Percentiles rank a stretch among this genome's conserved stretches.
These are phyloP conservation scores for Threskiornis aethiopicus DNA, from an alignment of 2,797 vertebrate species.

Conservation along the genomic window DNA sequence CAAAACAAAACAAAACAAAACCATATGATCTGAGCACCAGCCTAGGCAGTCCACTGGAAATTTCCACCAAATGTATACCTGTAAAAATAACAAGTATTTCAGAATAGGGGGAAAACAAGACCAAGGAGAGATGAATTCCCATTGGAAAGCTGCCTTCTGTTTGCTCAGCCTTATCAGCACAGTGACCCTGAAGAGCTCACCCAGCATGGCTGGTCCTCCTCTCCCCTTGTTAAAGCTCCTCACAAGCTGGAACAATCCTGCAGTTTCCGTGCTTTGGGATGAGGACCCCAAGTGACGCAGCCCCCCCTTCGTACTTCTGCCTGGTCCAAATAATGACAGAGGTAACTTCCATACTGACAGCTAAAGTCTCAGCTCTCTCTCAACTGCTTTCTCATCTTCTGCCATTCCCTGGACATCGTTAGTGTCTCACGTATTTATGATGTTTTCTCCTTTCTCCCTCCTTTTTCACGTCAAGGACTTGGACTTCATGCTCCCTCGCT, in stretches of 20 bases:
- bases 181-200: neutral
- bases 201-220: neutral
- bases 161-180: neutral
- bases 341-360: neutral
- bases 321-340: neutral
- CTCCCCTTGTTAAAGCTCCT: neutral
- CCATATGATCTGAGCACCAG: neutral
- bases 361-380: neutral
- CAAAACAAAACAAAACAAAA: too few relatives aligned
- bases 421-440: accelerated
- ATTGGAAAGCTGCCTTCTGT: neutral
- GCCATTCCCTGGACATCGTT: neutral
- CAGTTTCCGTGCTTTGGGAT: neutral
- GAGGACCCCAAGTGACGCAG: neutral
- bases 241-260: neutral
- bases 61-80: neutral
- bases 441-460: neutral
- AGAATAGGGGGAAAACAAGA: neutral
- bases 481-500: neutral
- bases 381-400: neutral
- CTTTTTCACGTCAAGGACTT: neutral
- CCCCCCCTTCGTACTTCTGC: neutral
- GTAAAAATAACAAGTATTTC: neutral
- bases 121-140: neutral
- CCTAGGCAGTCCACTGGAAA: neutral